Evolutionary conservation across 2,113 vertebrate species (phyloP).

Genomic region (Actenoides hombroni): DNA sequence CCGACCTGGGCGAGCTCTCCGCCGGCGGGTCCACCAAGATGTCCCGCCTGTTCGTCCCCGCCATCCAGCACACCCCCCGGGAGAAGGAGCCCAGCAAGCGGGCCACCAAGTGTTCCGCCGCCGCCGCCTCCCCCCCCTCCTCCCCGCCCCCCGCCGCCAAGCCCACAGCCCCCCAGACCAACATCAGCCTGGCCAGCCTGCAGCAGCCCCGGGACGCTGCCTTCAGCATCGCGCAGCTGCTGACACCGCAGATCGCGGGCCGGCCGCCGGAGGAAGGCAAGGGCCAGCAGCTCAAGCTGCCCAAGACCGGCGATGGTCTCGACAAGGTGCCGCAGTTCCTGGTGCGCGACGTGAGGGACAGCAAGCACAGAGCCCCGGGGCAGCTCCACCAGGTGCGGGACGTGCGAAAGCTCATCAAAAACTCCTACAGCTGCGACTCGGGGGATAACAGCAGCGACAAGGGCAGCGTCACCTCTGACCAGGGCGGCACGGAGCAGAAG

Average conservation of each 20-base stretch:
- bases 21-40: conserved; percentile 83
- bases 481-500: conserved; percentile 73
- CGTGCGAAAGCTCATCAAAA: conserved; percentile 93
- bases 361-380: conserved; percentile 82
- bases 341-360: conserved; percentile 89
- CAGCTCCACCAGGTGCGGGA: conserved; percentile 93
- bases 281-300: conserved; percentile 60
- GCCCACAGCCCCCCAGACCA: conserved; percentile 86
- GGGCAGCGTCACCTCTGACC: conserved; percentile 71
- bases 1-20: conserved; percentile 73
- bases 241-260: conserved; percentile 76
- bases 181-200: conserved; percentile 85
- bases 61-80: conserved; percentile 80
- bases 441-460: conserved; percentile 81
- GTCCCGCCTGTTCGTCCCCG: conserved; percentile 93
- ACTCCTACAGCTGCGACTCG: conserved; percentile 85
- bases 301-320: conserved; percentile 76
- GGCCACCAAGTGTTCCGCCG: conserved; percentile 68
- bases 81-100: conserved; percentile 72
- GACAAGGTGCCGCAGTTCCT: conserved; percentile 92
- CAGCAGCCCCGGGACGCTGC: conserved; percentile 72
- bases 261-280: conserved; percentile 74
- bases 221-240: conserved; percentile 85
- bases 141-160: not conserved
- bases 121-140: not conserved